Evolutionary conservation across 2,888 invertebrate species (phyloP).

Genomic region (Schrankia costaestrigalis): DNA sequence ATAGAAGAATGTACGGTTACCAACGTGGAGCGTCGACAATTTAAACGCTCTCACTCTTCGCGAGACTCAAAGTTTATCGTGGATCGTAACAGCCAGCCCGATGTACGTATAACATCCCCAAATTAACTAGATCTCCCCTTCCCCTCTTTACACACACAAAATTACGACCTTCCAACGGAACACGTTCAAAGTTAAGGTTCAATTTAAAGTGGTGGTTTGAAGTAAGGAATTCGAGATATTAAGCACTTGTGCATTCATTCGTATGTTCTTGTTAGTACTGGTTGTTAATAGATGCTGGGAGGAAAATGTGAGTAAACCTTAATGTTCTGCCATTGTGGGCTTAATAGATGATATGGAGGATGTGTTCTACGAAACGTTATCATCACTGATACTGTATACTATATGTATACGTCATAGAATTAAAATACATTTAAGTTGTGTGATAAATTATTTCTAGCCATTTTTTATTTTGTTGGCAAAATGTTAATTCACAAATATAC

Average conservation of each 20-base stretch:
- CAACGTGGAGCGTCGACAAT: slow-evolving; percentile 69
- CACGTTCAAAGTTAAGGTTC: slow-evolving; percentile 30
- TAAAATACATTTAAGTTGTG: too few species aligned
- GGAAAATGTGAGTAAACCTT: slow-evolving; percentile 55
- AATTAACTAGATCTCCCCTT: slow-evolving; percentile 36
- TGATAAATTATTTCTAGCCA: too few species aligned
- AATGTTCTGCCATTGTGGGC: slow-evolving; percentile 34
- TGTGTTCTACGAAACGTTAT: too few species aligned
- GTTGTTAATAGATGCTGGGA: slow-evolving; percentile 49
- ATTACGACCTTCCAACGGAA: slow-evolving; percentile 15
- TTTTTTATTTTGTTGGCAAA: too few species aligned
- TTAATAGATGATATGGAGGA: slow-evolving; percentile 29
- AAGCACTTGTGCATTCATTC: slow-evolving; percentile 61
- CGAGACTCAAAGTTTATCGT: slow-evolving; percentile 74
- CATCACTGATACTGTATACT: too few species aligned
- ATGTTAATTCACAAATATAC: too few species aligned
- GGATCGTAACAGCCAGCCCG: slow-evolving; percentile 67
- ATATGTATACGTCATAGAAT: too few species aligned
- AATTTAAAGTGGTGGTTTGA: slow-evolving; percentile 41
- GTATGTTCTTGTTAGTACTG: slow-evolving; percentile 67
- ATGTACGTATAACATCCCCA: slow-evolving; percentile 49
- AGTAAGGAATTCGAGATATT: slow-evolving; percentile 71
- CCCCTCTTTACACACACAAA: slow-evolving; percentile 23
- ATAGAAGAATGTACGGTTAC: slow-evolving; percentile 69
- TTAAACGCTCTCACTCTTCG: slow-evolving; percentile 74